Percentiles rank a stretch among this genome's conserved stretches.
These are phyloP conservation scores for Meloidogyne floridensis DNA, from an alignment of 1,140 invertebrate genomes.

Conservation along the genomic window DNA sequence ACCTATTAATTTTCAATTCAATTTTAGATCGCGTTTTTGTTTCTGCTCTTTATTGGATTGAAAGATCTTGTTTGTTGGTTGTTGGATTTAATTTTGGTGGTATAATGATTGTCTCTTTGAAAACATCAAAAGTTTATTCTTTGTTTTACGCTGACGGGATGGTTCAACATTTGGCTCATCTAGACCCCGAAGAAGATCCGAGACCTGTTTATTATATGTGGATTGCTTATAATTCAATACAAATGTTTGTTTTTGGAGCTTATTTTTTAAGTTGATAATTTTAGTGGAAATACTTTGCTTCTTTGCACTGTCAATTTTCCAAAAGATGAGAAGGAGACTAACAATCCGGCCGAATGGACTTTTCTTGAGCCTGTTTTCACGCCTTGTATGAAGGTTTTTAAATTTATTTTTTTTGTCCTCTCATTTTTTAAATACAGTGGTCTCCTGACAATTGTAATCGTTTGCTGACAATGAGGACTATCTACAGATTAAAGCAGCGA, in stretches of 20 bases:
- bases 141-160: conserved; percentile 28
- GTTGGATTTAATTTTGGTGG: conserved; percentile 44
- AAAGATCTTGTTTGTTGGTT: conserved; percentile 28
- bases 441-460: conserved; percentile 29
- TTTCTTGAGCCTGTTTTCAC: conserved; percentile 35
- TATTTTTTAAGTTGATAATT: conserved; percentile 12
- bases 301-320: conserved; percentile 38
- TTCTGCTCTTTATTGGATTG: conserved; percentile 35
- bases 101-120: conserved; percentile 31
- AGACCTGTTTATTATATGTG: conserved; percentile 38
- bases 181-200: conserved; percentile 45
- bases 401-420: background rate
- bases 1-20: background rate
- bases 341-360: conserved; percentile 30
- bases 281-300: conserved; percentile 30
- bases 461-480: conserved; percentile 30
- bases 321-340: conserved; percentile 35
- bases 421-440: conserved; percentile 27
- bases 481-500: conserved; percentile 19
- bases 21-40: conserved; percentile 42
- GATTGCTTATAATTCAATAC: conserved; percentile 28
- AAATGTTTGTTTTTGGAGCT: conserved; percentile 5
- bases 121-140: conserved; percentile 40
- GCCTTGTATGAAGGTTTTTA: conserved; percentile 34
- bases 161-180: conserved; percentile 39